phyloP scores from a whole-genome alignment of 64 coral and sea anemone genomes.

The Porites lutea region DNA sequence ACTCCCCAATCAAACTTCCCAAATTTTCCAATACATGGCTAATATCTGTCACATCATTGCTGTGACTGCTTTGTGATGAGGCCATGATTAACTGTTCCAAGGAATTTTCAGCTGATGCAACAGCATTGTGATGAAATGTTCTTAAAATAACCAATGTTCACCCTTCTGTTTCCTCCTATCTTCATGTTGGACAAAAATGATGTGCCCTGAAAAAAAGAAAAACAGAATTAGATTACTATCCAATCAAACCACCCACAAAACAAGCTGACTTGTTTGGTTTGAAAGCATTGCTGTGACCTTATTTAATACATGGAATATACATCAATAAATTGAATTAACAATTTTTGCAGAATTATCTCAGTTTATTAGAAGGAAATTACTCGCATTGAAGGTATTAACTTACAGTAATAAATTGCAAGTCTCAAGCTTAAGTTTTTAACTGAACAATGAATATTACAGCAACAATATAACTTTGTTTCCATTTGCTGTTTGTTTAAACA shows the following conservation, averaged over 20 bases:
- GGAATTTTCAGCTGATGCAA: neutral
- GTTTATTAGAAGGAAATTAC: no score
- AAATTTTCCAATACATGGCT: conserved; percentile 5
- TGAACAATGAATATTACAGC: no score
- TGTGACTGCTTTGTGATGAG: neutral
- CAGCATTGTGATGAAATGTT: neutral
- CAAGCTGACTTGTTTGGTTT: neutral
- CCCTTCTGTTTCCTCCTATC: neutral
- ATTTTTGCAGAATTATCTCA: no score
- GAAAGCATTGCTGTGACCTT: neutral
- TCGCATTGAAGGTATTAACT: no score
- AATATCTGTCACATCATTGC: conserved; percentile 31
- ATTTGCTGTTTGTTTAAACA: no score
- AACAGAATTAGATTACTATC: neutral
- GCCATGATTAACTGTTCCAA: conserved; percentile 24
- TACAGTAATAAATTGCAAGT: no score
- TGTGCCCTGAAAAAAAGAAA: neutral
- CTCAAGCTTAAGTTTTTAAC: no score
- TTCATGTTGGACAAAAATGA: neutral
- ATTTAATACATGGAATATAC: no score
- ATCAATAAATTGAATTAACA: no score
- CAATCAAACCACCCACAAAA: neutral
- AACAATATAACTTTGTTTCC: no score
- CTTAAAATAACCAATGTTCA: neutral
- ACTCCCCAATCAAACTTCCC: conserved; percentile 36